A percentile compares a stretch with the other conserved stretches of the same genome.
Conservation (phyloP, 2,113 vertebrate species). For the Calidris pugnax region DNA sequence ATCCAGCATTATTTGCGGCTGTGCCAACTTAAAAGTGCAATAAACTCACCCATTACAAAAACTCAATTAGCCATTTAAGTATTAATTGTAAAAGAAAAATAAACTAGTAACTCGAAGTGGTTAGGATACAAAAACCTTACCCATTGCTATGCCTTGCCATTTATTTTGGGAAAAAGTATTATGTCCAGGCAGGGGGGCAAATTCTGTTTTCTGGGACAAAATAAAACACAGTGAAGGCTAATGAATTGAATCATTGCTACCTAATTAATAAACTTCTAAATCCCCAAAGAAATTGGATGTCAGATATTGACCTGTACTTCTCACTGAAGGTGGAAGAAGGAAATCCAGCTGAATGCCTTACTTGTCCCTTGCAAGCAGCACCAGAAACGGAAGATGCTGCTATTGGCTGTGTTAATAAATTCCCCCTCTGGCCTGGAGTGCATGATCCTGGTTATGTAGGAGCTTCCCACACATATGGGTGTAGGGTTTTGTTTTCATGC, state of each 20-base stretch:
- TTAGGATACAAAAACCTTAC: conserved; percentile 21
- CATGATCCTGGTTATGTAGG: neutral
- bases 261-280: neutral
- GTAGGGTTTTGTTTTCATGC: neutral
- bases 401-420: neutral
- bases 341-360: neutral
- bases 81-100: neutral
- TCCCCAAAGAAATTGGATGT: neutral
- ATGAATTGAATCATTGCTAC: neutral
- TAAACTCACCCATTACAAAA: neutral
- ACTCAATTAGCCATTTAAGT: neutral
- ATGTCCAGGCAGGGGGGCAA: neutral
- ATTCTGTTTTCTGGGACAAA: neutral
- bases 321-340: neutral
- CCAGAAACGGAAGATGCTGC: neutral
- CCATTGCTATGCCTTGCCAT: neutral
- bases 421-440: neutral
- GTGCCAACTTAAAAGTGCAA: conserved; percentile 64
- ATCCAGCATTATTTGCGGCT: conserved; percentile 18
- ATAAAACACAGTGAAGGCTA: neutral
- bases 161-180: neutral
- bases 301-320: neutral
- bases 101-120: conserved; percentile 6
- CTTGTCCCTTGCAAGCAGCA: neutral
- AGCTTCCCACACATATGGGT: neutral